Base-by-base conservation (phyloP, 2,113 vertebrate genomes). In the Pterocles orientalis region DNA sequence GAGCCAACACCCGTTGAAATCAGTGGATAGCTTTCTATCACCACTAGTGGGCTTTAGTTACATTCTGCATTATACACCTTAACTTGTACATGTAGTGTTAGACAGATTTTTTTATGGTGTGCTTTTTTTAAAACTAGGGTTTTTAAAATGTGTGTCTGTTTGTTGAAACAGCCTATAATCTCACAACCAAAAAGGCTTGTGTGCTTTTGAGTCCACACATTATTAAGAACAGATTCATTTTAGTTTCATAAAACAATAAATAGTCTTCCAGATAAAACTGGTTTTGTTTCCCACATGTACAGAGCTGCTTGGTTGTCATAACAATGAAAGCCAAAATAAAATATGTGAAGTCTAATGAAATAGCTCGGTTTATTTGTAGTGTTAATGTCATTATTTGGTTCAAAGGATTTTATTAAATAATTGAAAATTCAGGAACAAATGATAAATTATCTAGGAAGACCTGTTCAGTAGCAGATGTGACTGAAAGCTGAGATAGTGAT, bases 241-340 rank as follows among this genome's bases (percentile, higher is more conserved):
- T 71, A n/a, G 48, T 88, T 96, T 89, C 45, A 95, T 96, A 71
- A 95, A 89, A 91, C 34, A 89, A 91, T 91, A 90, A 94, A 41
- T 56, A 83, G 33, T 33, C 14, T 62, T 68, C 34, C 65, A 77
- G 51, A 96, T 92, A 95, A 97, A 95, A 82, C 61, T 94, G 33
- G 12, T 24, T 94, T 94, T 87, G 65, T 79, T 94, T 95, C 54
- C 58, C 78, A 57, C 13, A 71, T 39, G 56, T 90, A 81, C 21
- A 56, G 65, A 71, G 71, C 80, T 87, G 28, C 53, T 95, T 93
- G 79, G 25, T 81, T 88, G 61, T 94, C 83, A 95, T 57, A 93
- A 93, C 58, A 80, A 53, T 54, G 36, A 85, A 88, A 94, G 34
- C 9, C 23, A 92, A 91, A 91, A 88, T 78, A 95, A 95, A 95